Evolutionary conservation across 2,113 vertebrate genomes (phyloP), one percentile per base, ranked within the genome.

Genomic region (Vireo altiloquus): DNA sequence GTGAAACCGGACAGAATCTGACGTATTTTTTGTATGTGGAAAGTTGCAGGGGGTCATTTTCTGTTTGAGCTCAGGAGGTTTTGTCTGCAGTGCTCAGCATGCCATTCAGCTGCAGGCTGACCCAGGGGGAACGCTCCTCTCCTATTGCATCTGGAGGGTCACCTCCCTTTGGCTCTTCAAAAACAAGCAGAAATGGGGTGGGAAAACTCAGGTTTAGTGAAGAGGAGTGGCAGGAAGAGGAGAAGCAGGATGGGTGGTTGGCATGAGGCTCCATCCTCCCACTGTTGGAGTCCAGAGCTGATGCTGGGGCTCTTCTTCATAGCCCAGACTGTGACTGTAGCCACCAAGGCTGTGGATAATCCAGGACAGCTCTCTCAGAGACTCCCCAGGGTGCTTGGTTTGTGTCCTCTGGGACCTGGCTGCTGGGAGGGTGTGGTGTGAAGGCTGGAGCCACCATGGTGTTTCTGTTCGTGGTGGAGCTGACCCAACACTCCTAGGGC

Each of bases 101-200:
- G 0, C 70, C 0, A 1, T 42, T 79, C 0, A 20, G 15, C 60
- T 71, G 39, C 12, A 25, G 71, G 50, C 59, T 47, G 81, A 88
- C 49, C 59, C 1, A 3, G 24, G 56, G 46, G 9, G 89, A 90
- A 76, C 2, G 2, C 76, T 90, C 11, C 4, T 54, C 47, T 91
- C 66, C 71, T 7, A 5, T 27, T 66, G 65, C 80, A 39, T 91
- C 78, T 66, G 69, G 63, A 11, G 11, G 24, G 50, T 87, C 19
- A 10, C 57, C 77, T 93, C 86, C 90, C 76, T 95, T 71, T 79
- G 66, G 39, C 63, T 56, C 80, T 84, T 95, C 94, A 74, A 88
- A 95, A 79, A 39, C 76, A 59, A 92, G 79, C 56, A 92, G 91
- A 70, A 77, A 68, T 2, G 15, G 57, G 60, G n/a, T n/a, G 82